Evolutionary conservation across 1,140 invertebrate species (phyloP), one percentile per base, ranked within the genome.

Genomic region (Doryteuthis pealeii): DNA sequence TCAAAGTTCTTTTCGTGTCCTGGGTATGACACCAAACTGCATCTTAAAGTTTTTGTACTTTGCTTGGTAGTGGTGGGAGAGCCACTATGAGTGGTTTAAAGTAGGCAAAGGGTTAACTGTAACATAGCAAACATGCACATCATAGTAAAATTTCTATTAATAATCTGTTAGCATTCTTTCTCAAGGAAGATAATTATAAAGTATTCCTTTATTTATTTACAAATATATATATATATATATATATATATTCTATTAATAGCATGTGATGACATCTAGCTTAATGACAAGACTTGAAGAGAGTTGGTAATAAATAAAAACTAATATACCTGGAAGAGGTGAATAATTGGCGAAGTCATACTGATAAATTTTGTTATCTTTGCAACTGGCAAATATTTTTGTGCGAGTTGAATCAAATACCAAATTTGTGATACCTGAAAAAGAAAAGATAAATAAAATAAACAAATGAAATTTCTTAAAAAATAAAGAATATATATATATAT

Each of bases 291-390:
- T 62, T 18, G 22, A 5, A 31, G 26, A 31, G 22, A 26, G n/a
- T 22, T 67, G n/a, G 71, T 49, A 30, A 31, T 54, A 33, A 15
- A 71, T 15, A 71, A 14, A 14, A 35, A 31, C 14, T 66, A 2
- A 58, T 70, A 74, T 74, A 82, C 81, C 77, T 82, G 94, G 94
- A 58, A 91, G 86, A 8, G 89, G 83, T 80, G 91, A 91, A 82
- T 92, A 94, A 0, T 92, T 91, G 0, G 91, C 90, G 67, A 94
- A 88, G 83, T 96, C 94, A 83, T 93, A 96, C 80, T 92, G 92
- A 84, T 96, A 96, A 65, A 97, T 94, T 32, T 91, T 91, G 82
- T 93, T 92, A 86, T 96, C 94, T 89, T 94, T 93, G 85, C 94
- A 95, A 85, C 92, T 95, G 4, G 93, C 94, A 89, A 93, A 97